Evolutionary conservation across 2,797 vertebrate species (phyloP), one percentile per base, ranked within the genome.

Genomic region (Etheostoma perlongum): DNA sequence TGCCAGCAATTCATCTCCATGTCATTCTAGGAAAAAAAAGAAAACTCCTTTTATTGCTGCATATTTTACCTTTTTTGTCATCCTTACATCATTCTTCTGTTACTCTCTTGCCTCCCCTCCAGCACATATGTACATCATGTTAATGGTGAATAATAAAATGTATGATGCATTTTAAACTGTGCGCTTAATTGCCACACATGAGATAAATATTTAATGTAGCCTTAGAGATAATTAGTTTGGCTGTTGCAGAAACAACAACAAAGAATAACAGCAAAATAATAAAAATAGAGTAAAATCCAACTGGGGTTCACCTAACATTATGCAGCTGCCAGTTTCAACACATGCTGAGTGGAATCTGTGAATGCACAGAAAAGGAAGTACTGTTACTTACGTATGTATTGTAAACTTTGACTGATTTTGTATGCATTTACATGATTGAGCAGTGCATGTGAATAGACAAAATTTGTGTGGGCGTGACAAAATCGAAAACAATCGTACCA

Each of bases 1-100:
- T 57, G 86, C 92, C 93, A 90, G 68, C 61, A 57, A 69, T 90
- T 86, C 86, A 83, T 89, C 77, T 55, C 64, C 40, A 74, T 63
- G 70, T 91, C 79, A 88, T 78, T 86, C 63, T 18, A 46, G 72
- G 66, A 25, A 74, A 71, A 78, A 63, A 57, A 60, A 59, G 74
- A 67, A 72, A 49, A 25, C 49, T 59, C 13, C 0, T 85, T 88
- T 87, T 87, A 86, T 76, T 81, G 80, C 81, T 81, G 57, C 72
- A 81, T 85, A 87, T 88, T 87, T 89, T 61, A 82, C 51, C 46
- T 77, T 73, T 85, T 81, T 74, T 82, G 44, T 78, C 81, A 67
- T 66, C 54, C 40, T 71, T 47, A n/a, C 33, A 55, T 63, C 63
- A 70, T 55, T 67, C 62, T 42, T 74, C 69, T 48, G 18, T 57